phyloP scores from a whole-genome alignment of 2,797 vertebrate species.

The Rhinophrynus dorsalis region DNA sequence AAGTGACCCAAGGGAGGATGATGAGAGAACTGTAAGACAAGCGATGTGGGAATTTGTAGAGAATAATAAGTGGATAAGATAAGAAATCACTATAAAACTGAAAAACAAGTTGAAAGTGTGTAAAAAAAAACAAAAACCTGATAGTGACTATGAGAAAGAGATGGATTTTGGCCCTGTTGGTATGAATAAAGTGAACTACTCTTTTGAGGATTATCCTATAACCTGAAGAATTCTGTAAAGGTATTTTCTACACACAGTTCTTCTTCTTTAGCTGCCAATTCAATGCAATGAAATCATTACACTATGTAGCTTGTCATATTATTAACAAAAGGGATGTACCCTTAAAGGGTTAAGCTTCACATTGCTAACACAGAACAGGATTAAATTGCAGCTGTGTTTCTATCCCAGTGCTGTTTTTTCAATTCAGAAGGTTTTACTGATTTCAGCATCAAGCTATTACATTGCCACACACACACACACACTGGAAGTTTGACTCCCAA shows the following conservation, averaged over 20 bases:
- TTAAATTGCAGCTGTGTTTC: no score
- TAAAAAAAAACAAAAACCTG: not conserved
- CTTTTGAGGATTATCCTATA: constrained; percentile 20
- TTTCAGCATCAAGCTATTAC: no score
- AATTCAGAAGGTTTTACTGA: no score
- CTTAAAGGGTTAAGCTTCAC: no score
- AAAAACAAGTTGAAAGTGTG: constrained; percentile 1
- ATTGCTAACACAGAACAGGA: no score
- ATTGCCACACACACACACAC: no score
- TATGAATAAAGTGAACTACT: constrained; percentile 20
- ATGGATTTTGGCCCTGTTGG: not conserved
- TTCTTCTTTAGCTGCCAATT: constrained; percentile 3
- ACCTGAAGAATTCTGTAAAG: constrained; percentile 6
- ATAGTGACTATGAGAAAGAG: constrained; percentile 10
- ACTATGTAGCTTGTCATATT: constrained; percentile 30
- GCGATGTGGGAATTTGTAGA: constrained; percentile 14
- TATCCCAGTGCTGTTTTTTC: no score
- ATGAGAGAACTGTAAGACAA: constrained; percentile 16
- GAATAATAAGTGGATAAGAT: constrained; percentile 30
- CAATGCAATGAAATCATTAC: constrained; percentile 14
- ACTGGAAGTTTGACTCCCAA: no score
- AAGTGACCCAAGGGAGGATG: constrained; percentile 3
- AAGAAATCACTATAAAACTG: constrained; percentile 31
- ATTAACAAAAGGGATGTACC: no score
- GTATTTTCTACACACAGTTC: constrained; percentile 10